Evolutionary conservation across 2,797 vertebrate species (phyloP), one percentile per base, ranked within the genome.

Genomic region (Tarsius wallacei): DNA sequence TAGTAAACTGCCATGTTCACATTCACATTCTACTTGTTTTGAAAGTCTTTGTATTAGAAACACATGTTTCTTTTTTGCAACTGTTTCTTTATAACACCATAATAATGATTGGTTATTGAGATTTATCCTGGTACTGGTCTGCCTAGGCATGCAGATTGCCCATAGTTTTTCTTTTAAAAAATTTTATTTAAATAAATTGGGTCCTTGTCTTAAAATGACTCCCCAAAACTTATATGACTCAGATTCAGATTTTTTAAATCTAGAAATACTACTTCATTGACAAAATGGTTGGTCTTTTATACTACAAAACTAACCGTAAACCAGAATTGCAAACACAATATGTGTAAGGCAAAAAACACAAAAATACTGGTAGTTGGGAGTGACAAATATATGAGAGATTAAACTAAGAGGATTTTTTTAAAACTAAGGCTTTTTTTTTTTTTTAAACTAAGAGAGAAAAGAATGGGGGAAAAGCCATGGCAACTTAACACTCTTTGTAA

Each of bases 121-220:
- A 17, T 28, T 76, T n/a, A 47, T 24, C 14, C 36, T 36, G 31
- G 13, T 22, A 19, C 15, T n/a, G 15, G 14, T 55, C 33, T 42
- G 3, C 24, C 13, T 70, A 66, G 66, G 22, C 2, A 31, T 49
- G 22, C 33, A 93, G 36, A 36, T 31, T 80, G 7, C 10, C 11
- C 4, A 31, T 24, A 17, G 26, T 53, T 77, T 80, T 2, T 53
- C 36, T 86, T 86, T 66, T 42, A 26, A 31, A 14, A 42, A 82
- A 19, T 7, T 33, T 31, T 64, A 71, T 42, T 21, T 8, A n/a
- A 86, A 89, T 74, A 70, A 26, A 73, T 84, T 61, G 47, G 70
- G 22, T 94, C 8, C 31, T 86, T 88, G 49, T 84, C 51, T 90
- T 96, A 57, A 87, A 77, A 71, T 24, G 17, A 51, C 3, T 89